Conservation (phyloP, 2,888 invertebrate genomes). For the Augiades crinisus region DNA sequence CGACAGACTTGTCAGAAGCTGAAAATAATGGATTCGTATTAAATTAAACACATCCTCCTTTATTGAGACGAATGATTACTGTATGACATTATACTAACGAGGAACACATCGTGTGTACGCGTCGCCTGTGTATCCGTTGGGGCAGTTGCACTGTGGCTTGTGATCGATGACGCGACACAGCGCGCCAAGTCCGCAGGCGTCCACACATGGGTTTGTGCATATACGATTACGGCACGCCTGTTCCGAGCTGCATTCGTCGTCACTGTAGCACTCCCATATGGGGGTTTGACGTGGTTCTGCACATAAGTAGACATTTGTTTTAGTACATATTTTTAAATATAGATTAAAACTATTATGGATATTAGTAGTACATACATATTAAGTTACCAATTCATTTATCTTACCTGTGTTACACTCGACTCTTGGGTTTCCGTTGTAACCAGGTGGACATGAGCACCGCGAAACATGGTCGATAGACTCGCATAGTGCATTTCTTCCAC, state of each 20-base stretch:
- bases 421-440: constrained; percentile 89
- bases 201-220: constrained; percentile 90
- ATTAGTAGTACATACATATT: neutral
- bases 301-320: constrained; percentile 29
- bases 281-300: constrained; percentile 67
- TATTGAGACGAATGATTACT: neutral
- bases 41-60: neutral
- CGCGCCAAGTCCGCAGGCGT: constrained; percentile 90
- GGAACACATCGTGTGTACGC: constrained; percentile 87
- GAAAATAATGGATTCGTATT: constrained; percentile 39
- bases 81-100: constrained; percentile 82
- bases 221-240: constrained; percentile 88
- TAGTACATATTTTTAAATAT: neutral
- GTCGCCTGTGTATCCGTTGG: constrained; percentile 88
- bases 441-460: constrained; percentile 89
- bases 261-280: constrained; percentile 86
- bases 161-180: constrained; percentile 91
- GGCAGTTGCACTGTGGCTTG: constrained; percentile 90
- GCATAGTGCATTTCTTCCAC: constrained; percentile 92
- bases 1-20: constrained; percentile 81
- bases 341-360: too few species aligned
- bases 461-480: constrained; percentile 88
- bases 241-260: constrained; percentile 89
- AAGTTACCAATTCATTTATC: neutral
- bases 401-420: constrained; percentile 86